Conservation (phyloP, 2,113 vertebrate genomes). For the Aegithalos caudatus region DNA sequence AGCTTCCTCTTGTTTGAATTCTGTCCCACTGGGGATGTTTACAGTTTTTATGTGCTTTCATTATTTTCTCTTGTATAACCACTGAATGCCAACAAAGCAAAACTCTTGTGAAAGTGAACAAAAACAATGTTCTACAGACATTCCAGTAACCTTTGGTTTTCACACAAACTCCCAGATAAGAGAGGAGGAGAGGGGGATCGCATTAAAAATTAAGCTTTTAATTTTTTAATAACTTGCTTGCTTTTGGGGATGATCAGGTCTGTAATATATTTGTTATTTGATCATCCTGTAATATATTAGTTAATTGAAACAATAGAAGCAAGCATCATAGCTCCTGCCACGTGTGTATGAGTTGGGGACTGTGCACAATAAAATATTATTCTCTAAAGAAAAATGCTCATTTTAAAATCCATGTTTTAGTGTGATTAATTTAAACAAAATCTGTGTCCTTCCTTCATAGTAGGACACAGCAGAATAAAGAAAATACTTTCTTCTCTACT, state of each 20-base stretch:
- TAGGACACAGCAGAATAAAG: background rate
- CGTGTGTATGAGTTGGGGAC: background rate
- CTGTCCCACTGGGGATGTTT: background rate
- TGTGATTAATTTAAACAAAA: background rate
- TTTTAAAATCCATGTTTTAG: background rate
- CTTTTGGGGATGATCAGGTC: background rate
- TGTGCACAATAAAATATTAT: background rate
- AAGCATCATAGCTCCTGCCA: background rate
- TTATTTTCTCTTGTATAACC: conserved; percentile 54
- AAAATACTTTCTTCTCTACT: background rate
- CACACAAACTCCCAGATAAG: background rate
- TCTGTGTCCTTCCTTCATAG: background rate
- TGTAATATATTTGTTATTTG: background rate
- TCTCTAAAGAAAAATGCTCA: background rate
- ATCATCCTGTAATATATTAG: background rate
- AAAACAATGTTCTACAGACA: conserved; percentile 10
- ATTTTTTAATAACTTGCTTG: background rate
- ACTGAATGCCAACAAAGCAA: conserved; percentile 26
- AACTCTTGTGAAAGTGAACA: background rate
- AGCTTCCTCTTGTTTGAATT: conserved; percentile 46
- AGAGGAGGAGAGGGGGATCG: background rate
- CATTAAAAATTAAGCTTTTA: background rate
- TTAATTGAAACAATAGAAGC: background rate
- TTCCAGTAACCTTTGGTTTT: background rate
- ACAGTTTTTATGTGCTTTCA: conserved; percentile 54